Evolutionary conservation across 2,113 vertebrate genomes (phyloP), one percentile per base, ranked within the genome.

Genomic region (Peromyscus polionotus): DNA sequence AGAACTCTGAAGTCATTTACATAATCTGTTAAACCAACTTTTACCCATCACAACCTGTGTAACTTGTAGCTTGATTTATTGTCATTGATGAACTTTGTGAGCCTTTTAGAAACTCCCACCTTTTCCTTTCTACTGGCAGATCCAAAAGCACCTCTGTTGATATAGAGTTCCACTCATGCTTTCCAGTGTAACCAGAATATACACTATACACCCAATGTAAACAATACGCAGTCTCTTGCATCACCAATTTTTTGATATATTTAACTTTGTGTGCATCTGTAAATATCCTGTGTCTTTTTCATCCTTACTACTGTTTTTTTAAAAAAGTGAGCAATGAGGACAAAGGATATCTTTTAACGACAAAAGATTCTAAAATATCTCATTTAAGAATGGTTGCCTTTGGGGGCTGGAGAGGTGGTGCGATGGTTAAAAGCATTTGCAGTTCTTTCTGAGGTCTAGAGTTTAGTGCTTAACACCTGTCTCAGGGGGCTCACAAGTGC

Each of bases 111-210:
- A 59, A 96, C 79, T 95, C n/a, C 54, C 39, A 70, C 26, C 57
- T 54, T 57, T 79, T 77, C 73, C 83, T 94, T 83, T 86, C 93
- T 96, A 72, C 77, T 81, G 92, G 72, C 59, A 83, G 84, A 81
- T 39, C 90, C 95, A 88, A 75, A 93, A 65, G 89, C 88, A 63
- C 19, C 12, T 48, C 48, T 3, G 54, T 88, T n/a, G 20, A 33
- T 45, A 63, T 84, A 91, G 77, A 65, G 19, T 16, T 14, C 68
- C 76, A 57, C 72, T 89, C 48, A 0, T 7, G 1, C 72, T 84
- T 84, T 77, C 79, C 75, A 63, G 26, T 28, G 36, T 36, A 88
- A 67, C 77, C 22, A 51, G 70, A 75, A 45, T 72, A 51, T 57
- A 39, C 57, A 6, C 39, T 45, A 11, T 11, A 59, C 17, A 51